Evolutionary conservation across 2,888 invertebrate species (phyloP), one percentile per base, ranked within the genome.

Genomic region (Amorpha juglandis): DNA sequence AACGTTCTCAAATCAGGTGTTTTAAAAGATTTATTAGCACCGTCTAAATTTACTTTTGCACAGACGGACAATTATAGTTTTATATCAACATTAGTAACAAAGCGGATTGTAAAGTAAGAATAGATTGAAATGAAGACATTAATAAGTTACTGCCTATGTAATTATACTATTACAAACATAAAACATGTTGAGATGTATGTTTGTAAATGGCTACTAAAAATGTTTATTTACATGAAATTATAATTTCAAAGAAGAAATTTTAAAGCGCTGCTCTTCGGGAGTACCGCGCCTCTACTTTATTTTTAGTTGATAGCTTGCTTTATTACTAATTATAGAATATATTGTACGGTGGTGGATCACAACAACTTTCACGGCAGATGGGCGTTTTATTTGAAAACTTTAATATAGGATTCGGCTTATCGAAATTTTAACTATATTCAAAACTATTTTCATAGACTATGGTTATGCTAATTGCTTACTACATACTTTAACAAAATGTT

Each of bases 221-320:
- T 53, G 52, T 64, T 64, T 53, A 53, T 64, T 64, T 64, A 53
- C 45, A 47, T 64, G 38, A 45, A 53, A 45, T 64, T 64, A 64
- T 64, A n/a, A 64, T 64, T 53, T 64, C 64, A 64, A 64, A 64
- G 52, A 53, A 64, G 64, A 63, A 38, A 50, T 63, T 42, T 64
- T 53, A 33, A 64, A 64, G 52, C 38, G 33, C 21, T 33, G 45
- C 53, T 64, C 12, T 19, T n/a, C 27, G n/a, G 51, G 63, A 51
- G 63, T 63, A 35, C 48, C 50, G 63, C 35, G 63, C 45, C 21
- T 62, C 45, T 19, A 27, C 35, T 52, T 42, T 58, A 58, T 58
- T 58, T 58, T 42, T 58, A 58, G 58, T 58, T 58, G 38, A 58
- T 58, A 12, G 58, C 58, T 42, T 11, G 38, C 42, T 58, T 58